A percentile compares a stretch with the other conserved stretches of the same genome.
These are phyloP conservation scores for Oscarella lobularis DNA, from an alignment of 37 sponge, comb jelly and placozoan genomes.

Conservation along the genomic window DNA sequence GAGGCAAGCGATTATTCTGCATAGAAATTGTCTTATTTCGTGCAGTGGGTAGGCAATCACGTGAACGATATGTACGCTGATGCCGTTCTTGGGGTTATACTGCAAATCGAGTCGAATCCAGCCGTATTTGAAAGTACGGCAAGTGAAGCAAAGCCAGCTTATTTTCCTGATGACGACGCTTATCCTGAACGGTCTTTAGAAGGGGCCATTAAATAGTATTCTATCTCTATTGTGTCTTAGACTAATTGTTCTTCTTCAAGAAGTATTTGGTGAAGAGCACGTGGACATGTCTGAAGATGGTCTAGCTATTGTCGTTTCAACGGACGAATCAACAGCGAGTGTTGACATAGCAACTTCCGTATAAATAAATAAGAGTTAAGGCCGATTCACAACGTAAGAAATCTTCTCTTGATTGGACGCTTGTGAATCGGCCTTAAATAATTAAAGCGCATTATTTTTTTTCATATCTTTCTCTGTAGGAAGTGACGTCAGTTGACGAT, in stretches of 20 bases:
- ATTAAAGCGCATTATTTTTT: too few relatives aligned
- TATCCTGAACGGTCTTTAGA: neutral
- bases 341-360: neutral
- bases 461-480: conserved; percentile 10
- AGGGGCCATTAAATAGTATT: too few relatives aligned
- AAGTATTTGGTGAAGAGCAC: conserved; percentile 4
- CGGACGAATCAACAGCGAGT: neutral
- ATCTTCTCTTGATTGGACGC: too few relatives aligned
- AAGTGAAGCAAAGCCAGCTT: neutral
- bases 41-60: conserved; percentile 78
- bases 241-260: neutral
- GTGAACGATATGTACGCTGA: conserved; percentile 96
- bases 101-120: conserved; percentile 57
- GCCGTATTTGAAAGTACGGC: conserved; percentile 26
- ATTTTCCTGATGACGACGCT: neutral
- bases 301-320: neutral
- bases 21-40: too few relatives aligned
- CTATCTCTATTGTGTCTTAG: conserved; percentile 2
- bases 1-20: too few relatives aligned
- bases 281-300: neutral
- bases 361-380: too few relatives aligned
- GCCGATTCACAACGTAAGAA: too few relatives aligned
- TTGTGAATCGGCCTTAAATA: too few relatives aligned
- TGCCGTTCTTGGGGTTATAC: conserved; percentile 76
- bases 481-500: conserved; percentile 49